Evolutionary conservation across 2,888 invertebrate genomes (phyloP), one percentile per base, ranked within the genome.

Genomic region (Agrochola circellaris): DNA sequence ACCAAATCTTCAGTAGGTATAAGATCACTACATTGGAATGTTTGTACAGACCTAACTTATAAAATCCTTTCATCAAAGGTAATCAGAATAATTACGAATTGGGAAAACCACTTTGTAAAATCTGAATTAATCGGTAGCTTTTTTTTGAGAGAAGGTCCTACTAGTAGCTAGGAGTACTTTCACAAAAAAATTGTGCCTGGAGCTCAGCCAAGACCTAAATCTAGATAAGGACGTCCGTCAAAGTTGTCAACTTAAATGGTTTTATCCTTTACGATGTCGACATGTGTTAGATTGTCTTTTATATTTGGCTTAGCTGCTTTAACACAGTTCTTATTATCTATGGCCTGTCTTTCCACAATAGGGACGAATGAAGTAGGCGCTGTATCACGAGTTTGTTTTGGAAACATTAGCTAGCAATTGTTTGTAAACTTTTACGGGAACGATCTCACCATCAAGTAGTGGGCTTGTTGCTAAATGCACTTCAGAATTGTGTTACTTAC

Each of bases 381-480:
- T 51, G 30, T n/a, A 67, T 45, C 34, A 68, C 48, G 61, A 74
- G 60, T 68, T 78, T 85, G 85, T 85, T 85, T 79, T 75, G 73
- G 48, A 85, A 87, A 87, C 85, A 87, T 75, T 70, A 67, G 61
- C 64, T 76, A 65, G 75, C 58, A 42, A 84, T 72, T 84, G 87
- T 87, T 85, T 87, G 81, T 87, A 85, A 87, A 84, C 84, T 84
- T 65, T 58, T 73, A 74, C 62, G 15, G n/a, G 48, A 65, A 73
- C 77, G 77, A 73, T 84, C 75, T 68, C 81, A 84, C 64, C 51
- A 54, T 77, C 45, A 54, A 51, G 34, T 8, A 34, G 0, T 11
- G 1, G 9, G 51, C 45, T 65, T 61, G 48, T 76, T 79, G 58
- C 69, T 26, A 72, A 74, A 87, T 69, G 51, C 56, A 78, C 60